phyloP scores from a whole-genome alignment of 2,888 invertebrate species.

The Agrypnus murinus region DNA sequence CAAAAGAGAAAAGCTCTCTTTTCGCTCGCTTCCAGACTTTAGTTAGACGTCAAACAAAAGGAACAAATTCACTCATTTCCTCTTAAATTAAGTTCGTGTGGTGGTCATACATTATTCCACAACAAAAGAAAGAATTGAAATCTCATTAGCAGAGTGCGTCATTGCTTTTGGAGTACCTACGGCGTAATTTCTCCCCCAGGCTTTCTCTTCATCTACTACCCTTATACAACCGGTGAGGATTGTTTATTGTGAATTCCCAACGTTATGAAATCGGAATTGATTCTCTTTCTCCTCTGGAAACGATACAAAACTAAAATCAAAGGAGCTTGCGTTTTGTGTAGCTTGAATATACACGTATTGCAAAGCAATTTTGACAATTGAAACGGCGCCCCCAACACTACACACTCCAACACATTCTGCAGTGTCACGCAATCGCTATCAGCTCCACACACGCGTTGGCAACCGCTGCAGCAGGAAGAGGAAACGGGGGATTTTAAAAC shows the following conservation, averaged over 20 bases:
- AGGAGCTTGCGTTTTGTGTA: slow-evolving; percentile 17
- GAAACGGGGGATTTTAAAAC: slow-evolving; percentile 44
- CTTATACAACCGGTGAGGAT: slow-evolving; percentile 26
- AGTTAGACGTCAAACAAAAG: slow-evolving; percentile 44
- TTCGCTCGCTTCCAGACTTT: slow-evolving; percentile 25
- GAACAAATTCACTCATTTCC: slow-evolving; percentile 49
- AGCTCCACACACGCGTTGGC: slow-evolving; percentile 38
- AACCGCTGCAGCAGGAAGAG: slow-evolving; percentile 38
- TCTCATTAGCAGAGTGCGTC: slow-evolving; percentile 57
- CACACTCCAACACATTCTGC: slow-evolving; percentile 40
- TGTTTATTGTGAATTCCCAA: slow-evolving; percentile 35
- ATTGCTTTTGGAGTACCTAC: slow-evolving; percentile 48
- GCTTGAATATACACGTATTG: slow-evolving; percentile 14
- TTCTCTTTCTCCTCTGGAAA: neutral
- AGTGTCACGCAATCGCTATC: slow-evolving; percentile 51
- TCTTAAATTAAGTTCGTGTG: slow-evolving; percentile 47
- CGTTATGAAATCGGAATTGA: slow-evolving; percentile 20
- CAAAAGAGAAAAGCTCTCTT: slow-evolving; percentile 15
- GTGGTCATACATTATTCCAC: slow-evolving; percentile 50
- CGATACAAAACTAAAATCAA: slow-evolving; percentile 38
- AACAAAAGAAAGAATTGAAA: slow-evolving; percentile 59
- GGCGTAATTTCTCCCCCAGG: slow-evolving; percentile 55
- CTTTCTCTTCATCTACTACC: slow-evolving; percentile 47
- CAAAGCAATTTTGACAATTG: slow-evolving; percentile 37
- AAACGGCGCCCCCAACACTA: slow-evolving; percentile 25